phyloP scores from a whole-genome alignment of 1,140 invertebrate species.

The Elymnias hypermnestra region DNA sequence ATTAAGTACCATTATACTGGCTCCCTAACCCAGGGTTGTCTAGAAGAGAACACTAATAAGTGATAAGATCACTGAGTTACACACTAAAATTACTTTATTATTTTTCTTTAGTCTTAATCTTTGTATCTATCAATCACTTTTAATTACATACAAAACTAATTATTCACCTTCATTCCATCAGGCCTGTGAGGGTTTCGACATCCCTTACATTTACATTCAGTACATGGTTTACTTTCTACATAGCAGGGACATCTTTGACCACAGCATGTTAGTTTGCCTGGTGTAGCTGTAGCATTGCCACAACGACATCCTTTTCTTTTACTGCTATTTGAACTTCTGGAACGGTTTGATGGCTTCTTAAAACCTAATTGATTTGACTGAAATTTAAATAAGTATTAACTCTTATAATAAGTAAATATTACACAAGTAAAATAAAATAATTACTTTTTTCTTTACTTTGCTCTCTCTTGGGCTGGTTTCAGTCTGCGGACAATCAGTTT shows the following conservation, averaged over 20 bases:
- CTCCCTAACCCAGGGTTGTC: no score
- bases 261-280: slow-evolving; percentile 93
- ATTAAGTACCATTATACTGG: no score
- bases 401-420: slow-evolving; percentile 2
- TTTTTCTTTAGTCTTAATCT: no score
- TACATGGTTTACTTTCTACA: slow-evolving; percentile 89
- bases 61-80: no score
- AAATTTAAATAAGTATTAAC: slow-evolving; percentile 23
- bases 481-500: slow-evolving; percentile 41
- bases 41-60: no score
- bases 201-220: slow-evolving; percentile 92
- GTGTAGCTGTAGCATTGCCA: slow-evolving; percentile 91
- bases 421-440: slow-evolving; percentile 6
- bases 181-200: slow-evolving; percentile 92
- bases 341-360: slow-evolving; percentile 74
- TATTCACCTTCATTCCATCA: slow-evolving; percentile 85
- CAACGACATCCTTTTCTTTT: slow-evolving; percentile 89
- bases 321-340: slow-evolving; percentile 57
- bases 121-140: no score
- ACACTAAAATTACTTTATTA: no score
- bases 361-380: slow-evolving; percentile 66
- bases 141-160: no score
- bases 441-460: slow-evolving; percentile 40
- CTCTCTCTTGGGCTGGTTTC: slow-evolving; percentile 45
- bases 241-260: slow-evolving; percentile 96